A percentile compares a stretch with the other conserved stretches of the same genome.
Evolutionary conservation across 2,888 invertebrate species (phyloP).

Genomic region (Nomada lathburiana): DNA sequence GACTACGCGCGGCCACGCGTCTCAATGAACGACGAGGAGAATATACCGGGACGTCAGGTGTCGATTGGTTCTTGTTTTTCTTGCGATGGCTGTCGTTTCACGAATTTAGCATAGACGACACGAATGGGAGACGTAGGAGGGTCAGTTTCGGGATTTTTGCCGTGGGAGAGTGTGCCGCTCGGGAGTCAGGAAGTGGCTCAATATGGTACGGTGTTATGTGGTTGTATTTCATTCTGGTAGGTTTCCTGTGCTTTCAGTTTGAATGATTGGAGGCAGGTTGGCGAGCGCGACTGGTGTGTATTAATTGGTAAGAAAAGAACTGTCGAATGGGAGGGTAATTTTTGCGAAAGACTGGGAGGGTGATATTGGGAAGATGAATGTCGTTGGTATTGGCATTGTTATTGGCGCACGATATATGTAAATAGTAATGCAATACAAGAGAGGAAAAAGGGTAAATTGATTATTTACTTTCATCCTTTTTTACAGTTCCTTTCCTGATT

Average conservation of each 20-base stretch:
- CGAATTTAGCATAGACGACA: too few relatives aligned
- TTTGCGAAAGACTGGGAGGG: too few relatives aligned
- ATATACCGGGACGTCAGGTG: not conserved
- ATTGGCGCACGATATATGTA: too few relatives aligned
- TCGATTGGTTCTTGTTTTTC: not conserved
- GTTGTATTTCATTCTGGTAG: not conserved
- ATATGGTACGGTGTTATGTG: constrained; percentile 9
- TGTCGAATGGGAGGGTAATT: not conserved
- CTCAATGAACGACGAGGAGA: not conserved
- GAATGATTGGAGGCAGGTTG: not conserved
- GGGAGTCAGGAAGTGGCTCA: constrained; percentile 4
- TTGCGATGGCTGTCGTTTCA: not conserved
- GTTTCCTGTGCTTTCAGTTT: not conserved
- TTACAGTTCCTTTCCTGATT: too few relatives aligned
- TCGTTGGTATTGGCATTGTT: too few relatives aligned
- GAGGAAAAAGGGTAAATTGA: too few relatives aligned
- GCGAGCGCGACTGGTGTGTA: not conserved
- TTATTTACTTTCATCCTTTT: too few relatives aligned
- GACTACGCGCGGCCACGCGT: not conserved
- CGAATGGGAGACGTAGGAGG: constrained; percentile 1
- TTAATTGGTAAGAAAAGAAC: not conserved
- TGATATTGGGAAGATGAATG: too few relatives aligned
- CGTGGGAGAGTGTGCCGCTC: constrained; percentile 7
- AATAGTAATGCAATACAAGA: too few relatives aligned
- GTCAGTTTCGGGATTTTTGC: constrained; percentile 12